A percentile compares a stretch with the other conserved stretches of the same genome.
Evolutionary conservation across 1,140 invertebrate genomes (phyloP).

Genomic region (Aphaenogaster rudis): DNA sequence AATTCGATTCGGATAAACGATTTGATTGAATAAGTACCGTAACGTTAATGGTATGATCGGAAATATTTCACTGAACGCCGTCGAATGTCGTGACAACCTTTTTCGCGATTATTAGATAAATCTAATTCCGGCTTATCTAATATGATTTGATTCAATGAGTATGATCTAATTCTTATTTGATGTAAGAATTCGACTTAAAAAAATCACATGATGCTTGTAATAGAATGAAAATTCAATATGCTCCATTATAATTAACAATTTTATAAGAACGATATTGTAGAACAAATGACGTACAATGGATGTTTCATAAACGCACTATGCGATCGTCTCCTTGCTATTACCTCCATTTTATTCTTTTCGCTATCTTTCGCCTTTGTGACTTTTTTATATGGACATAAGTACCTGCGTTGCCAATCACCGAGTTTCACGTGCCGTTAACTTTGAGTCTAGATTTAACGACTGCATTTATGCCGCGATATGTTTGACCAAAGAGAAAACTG

Average conservation of each 20-base stretch:
- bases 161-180: neutral
- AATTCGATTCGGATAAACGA: slow-evolving; percentile 43
- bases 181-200: neutral
- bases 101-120: neutral
- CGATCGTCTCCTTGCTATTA: neutral
- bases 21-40: slow-evolving; percentile 11
- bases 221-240: neutral
- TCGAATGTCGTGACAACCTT: neutral
- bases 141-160: neutral
- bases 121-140: neutral
- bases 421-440: slow-evolving; percentile 74
- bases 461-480: slow-evolving; percentile 69
- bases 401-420: slow-evolving; percentile 63
- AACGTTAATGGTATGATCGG: slow-evolving; percentile 15
- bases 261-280: neutral
- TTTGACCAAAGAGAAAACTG: slow-evolving; percentile 9
- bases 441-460: slow-evolving; percentile 72
- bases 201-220: neutral
- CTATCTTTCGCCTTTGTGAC: neutral
- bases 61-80: slow-evolving; percentile 15
- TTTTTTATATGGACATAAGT: neutral
- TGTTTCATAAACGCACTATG: neutral
- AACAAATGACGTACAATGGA: neutral
- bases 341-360: neutral
- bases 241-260: slow-evolving; percentile 1